Evolutionary conservation across 2,888 invertebrate genomes (phyloP), one percentile per base, ranked within the genome.

Genomic region (Nymphalis c-album): DNA sequence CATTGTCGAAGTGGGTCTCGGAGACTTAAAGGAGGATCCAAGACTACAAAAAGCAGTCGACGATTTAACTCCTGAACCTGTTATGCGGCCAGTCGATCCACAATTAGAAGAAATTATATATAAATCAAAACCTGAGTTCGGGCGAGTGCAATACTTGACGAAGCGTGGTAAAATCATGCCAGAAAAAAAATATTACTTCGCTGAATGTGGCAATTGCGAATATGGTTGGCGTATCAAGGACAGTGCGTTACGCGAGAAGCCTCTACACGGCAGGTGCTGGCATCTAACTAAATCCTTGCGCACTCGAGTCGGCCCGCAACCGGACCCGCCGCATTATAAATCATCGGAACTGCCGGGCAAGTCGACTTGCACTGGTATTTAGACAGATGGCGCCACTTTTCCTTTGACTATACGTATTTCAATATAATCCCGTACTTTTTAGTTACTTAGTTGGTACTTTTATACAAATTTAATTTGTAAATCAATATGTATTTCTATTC

Each of bases 201-300:
- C 82, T 0, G 83, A 85, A 71, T 80, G 81, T 63, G 70, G 62
- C 31, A 79, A 74, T 50, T 84, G 79, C 78, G 76, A 78, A 26
- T 81, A 85, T 59, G 86, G 86, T 4, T 86, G 86, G 86, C 76
- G 85, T 16, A 68, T 83, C 69, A 72, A 75, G 8, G 85, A 86
- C 46, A 82, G 81, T 67, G 71, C 60, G 10, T 20, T 80, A 20
- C 73, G 64, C 18, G 75, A 79, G 46, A 76, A 70, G 47, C 72
- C 78, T 0, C 53, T 67, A 69, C 77, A 74, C 59, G 83, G 82
- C 0, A 76, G 83, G 69, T 79, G 77, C 74, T 83, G 83, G 82
- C 78, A 78, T 66, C 75, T 87, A 31, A 79, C 77, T 7, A 81
- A 77, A 53, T 71, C 78, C 16, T 55, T 84, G 50, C 73, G 73